Percentiles rank a stretch among this genome's conserved stretches.
phyloP scores from a whole-genome alignment of 2,797 vertebrate genomes.

The Pseudotriccus pelzelni region DNA sequence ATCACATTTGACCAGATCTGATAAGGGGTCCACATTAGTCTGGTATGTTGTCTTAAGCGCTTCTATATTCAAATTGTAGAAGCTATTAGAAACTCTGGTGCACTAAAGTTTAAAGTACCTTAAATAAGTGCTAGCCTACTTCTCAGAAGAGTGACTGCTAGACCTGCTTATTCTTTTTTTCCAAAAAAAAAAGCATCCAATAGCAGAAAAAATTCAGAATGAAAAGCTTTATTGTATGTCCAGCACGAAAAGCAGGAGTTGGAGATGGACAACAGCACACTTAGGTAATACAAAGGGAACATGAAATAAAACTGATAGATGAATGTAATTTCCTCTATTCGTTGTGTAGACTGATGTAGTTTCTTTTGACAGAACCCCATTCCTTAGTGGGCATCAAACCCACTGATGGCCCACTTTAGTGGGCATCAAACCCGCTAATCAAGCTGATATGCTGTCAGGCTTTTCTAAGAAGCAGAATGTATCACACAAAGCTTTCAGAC shows the following conservation, averaged over 20 bases:
- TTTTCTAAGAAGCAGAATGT: neutral
- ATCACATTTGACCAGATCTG: neutral
- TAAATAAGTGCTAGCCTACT: neutral
- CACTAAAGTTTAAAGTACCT: neutral
- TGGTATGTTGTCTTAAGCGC: neutral
- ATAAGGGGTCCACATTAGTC: fast-evolving
- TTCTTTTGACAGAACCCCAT: neutral
- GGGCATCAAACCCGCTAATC: neutral
- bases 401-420: neutral
- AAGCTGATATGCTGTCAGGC: neutral
- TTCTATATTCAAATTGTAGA: neutral
- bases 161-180: neutral
- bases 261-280: neutral
- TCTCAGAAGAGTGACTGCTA: neutral
- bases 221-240: neutral
- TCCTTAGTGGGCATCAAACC: neutral
- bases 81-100: neutral
- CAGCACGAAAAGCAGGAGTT: neutral
- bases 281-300: neutral
- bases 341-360: neutral
- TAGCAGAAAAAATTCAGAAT: neutral
- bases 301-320: neutral
- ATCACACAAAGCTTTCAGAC: neutral
- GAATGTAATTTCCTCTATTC: neutral
- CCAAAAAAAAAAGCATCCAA: neutral